Conservation (phyloP, 2,888 invertebrate species). For the Lepidonotus clava region DNA sequence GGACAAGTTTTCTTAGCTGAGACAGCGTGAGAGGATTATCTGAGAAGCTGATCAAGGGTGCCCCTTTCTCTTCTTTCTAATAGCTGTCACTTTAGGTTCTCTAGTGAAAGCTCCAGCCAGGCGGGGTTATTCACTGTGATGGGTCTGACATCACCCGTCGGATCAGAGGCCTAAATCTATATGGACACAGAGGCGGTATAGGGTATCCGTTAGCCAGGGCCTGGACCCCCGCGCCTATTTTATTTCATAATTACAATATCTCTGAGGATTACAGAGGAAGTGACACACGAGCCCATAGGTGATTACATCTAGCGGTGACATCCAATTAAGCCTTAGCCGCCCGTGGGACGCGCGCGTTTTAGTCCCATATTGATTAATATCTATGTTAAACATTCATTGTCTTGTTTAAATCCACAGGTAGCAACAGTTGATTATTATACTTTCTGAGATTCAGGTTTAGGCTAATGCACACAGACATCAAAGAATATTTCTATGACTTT, state of each 20-base stretch:
- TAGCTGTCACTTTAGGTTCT: background rate
- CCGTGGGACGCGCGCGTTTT: background rate
- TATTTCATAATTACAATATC: slow-evolving; percentile 28
- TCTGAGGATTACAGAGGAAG: background rate
- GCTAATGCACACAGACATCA: too few species aligned
- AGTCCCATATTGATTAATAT: too few species aligned
- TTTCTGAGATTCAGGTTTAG: too few species aligned
- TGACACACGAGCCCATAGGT: background rate
- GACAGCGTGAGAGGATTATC: background rate
- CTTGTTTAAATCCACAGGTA: too few species aligned
- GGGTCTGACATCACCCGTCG: background rate
- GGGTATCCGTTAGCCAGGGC: background rate
- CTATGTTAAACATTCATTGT: too few species aligned
- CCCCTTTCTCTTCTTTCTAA: slow-evolving; percentile 2
- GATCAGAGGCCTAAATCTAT: background rate
- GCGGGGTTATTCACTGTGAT: background rate
- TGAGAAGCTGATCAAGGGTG: background rate
- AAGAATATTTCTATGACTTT: too few species aligned
- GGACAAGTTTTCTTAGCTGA: background rate
- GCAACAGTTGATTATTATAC: too few species aligned
- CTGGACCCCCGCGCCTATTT: background rate
- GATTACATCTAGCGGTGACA: background rate
- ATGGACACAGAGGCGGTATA: background rate
- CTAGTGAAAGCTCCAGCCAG: background rate
- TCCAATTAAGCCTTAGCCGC: background rate